Percentiles rank a stretch among this genome's conserved stretches.
These are phyloP conservation scores for Polydrusus tereticollis DNA, from an alignment of 2,888 invertebrate genomes.

Conservation along the genomic window DNA sequence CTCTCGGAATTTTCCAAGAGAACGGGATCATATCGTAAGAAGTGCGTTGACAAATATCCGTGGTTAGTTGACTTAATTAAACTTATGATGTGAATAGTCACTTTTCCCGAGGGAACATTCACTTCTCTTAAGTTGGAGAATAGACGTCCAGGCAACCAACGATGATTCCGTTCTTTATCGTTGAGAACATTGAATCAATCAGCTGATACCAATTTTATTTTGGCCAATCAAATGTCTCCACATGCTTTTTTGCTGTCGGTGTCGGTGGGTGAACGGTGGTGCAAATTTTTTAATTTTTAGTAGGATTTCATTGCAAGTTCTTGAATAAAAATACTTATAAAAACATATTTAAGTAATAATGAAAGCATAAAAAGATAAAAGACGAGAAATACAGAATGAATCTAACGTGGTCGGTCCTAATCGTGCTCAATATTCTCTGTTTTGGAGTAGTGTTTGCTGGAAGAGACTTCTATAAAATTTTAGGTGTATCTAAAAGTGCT, in stretches of 20 bases:
- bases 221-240: constrained; percentile 41
- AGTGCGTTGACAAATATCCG: too few relatives aligned
- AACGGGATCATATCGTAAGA: too few relatives aligned
- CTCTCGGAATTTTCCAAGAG: too few relatives aligned
- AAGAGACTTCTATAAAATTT: constrained; percentile 94
- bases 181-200: constrained; percentile 6
- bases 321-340: constrained; percentile 24
- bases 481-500: constrained; percentile 88
- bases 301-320: background rate
- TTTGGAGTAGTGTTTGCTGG: constrained; percentile 70
- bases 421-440: constrained; percentile 33
- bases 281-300: background rate
- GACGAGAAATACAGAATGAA: constrained; percentile 26
- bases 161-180: too few relatives aligned
- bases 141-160: too few relatives aligned
- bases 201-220: constrained; percentile 14
- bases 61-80: too few relatives aligned
- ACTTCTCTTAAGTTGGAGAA: too few relatives aligned
- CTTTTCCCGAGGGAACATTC: too few relatives aligned
- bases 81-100: too few relatives aligned
- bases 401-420: constrained; percentile 21
- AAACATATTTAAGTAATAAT: constrained; percentile 11
- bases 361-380: constrained; percentile 20
- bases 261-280: constrained; percentile 25
- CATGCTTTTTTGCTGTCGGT: constrained; percentile 34